phyloP scores from a whole-genome alignment of 1,140 invertebrate genomes.

The Parasteatoda tepidariorum region DNA sequence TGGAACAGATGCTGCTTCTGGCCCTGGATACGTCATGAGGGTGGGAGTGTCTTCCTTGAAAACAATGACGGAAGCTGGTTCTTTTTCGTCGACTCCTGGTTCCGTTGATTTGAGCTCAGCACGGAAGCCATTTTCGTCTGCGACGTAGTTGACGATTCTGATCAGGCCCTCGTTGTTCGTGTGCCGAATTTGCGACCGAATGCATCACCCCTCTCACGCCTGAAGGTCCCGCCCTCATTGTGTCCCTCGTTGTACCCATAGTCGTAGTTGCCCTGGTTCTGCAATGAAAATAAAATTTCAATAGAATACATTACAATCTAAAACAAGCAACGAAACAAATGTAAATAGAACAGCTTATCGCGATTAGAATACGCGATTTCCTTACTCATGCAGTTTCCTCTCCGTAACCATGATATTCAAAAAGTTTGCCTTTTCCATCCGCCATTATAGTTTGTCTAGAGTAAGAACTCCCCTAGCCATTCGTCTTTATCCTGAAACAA shows the following conservation, averaged over 20 bases:
- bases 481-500: no score
- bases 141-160: constrained; percentile 65
- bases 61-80: constrained; percentile 63
- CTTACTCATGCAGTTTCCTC: no score
- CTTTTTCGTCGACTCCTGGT: constrained; percentile 63
- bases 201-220: constrained; percentile 63
- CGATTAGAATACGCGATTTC: no score
- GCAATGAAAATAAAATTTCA: neutral
- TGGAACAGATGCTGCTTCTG: constrained; percentile 41
- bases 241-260: constrained; percentile 65
- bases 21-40: constrained; percentile 58
- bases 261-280: constrained; percentile 63
- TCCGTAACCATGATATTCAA: no score
- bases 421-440: no score
- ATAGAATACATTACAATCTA: no score
- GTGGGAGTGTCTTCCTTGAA: constrained; percentile 63
- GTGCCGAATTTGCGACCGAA: constrained; percentile 63
- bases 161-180: constrained; percentile 64
- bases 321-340: no score
- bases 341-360: no score
- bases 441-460: no score
- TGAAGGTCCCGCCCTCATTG: constrained; percentile 64
- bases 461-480: no score
- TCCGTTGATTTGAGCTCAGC: constrained; percentile 64
- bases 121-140: constrained; percentile 62